Evolutionary conservation across 1,140 invertebrate genomes (phyloP), one percentile per base, ranked within the genome.

Genomic region (Scaptomyza montana): DNA sequence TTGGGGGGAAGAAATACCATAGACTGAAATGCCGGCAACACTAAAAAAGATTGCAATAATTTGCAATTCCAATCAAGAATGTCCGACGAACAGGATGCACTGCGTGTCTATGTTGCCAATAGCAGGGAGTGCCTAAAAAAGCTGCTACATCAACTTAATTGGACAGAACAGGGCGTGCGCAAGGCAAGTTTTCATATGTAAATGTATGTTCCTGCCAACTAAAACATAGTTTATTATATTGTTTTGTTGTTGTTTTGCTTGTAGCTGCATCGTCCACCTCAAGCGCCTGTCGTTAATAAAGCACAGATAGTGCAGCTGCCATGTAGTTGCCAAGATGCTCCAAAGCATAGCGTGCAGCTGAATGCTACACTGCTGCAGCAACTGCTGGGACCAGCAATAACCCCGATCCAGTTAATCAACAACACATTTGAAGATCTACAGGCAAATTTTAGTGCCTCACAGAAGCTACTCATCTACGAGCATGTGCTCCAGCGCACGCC

Each of bases 401-500:
- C 21, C 3, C 39, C 39, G 1, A n/a, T 4, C 12, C 39, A 43
- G 12, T 43, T 43, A 21, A 12, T 16, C 12, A 13, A 28, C 39
- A n/a, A 21, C 5, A 51, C 30, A 0, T 59, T 81, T 7, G 62
- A 73, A 13, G 77, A 82, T n/a, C 43, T 89, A 7, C 89, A 90
- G 19, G 4, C 45, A 0, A 67, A 56, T n/a, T 80, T 75, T 7
- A 77, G 30, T 3, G 28, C 71, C 1, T 8, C 49, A 1, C 51
- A 91, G 10, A 70, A 76, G 57, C 62, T 91, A 1, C 49, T 73
- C 0, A 54, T 91, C 13, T 91, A 91, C 28, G 67, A 91, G 45
- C 66, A 86, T 54, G 77, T 90, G 3, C 5, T 87, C 1, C 19
- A 68, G 21, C 45, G 61, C 2, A 85, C 73, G 2, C 61, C 66